These are phyloP conservation scores for Graptemys geographica DNA, from an alignment of 2,797 vertebrate species.

Conservation along the genomic window DNA sequence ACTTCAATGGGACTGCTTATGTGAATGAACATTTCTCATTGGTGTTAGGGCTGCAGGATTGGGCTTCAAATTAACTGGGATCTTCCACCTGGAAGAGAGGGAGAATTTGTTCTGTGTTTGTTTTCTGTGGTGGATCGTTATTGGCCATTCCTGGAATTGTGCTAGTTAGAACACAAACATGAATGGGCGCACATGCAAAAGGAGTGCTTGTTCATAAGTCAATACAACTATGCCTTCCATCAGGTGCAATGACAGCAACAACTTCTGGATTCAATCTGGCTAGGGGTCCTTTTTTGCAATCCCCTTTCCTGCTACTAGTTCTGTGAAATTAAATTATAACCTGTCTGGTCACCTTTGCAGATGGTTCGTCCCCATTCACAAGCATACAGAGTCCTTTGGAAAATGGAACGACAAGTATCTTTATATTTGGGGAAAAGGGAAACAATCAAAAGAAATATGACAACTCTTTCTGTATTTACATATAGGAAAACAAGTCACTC, in stretches of 20 bases:
- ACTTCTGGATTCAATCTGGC: neutral
- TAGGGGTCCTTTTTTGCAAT: neutral
- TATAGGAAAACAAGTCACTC: neutral
- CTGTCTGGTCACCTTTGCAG: neutral
- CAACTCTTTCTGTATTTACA: neutral
- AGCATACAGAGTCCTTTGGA: neutral
- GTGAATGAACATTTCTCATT: neutral
- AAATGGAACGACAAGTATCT: neutral
- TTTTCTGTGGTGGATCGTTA: neutral
- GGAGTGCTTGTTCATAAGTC: neutral
- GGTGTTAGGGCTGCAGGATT: neutral
- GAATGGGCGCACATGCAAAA: neutral
- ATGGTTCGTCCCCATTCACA: neutral
- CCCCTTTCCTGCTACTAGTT: neutral
- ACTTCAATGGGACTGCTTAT: neutral
- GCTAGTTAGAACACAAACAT: neutral
- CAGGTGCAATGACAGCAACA: neutral
- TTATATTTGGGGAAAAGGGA: constrained; percentile 33
- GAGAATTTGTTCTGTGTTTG: neutral
- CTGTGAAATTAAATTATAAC: neutral
- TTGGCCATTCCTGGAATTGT: neutral
- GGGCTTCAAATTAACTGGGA: neutral
- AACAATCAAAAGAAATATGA: neutral
- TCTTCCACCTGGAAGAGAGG: neutral
- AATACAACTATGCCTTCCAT: neutral